phyloP scores from a whole-genome alignment of 1,140 invertebrate genomes.

The Phenacoccus solenopsis region DNA sequence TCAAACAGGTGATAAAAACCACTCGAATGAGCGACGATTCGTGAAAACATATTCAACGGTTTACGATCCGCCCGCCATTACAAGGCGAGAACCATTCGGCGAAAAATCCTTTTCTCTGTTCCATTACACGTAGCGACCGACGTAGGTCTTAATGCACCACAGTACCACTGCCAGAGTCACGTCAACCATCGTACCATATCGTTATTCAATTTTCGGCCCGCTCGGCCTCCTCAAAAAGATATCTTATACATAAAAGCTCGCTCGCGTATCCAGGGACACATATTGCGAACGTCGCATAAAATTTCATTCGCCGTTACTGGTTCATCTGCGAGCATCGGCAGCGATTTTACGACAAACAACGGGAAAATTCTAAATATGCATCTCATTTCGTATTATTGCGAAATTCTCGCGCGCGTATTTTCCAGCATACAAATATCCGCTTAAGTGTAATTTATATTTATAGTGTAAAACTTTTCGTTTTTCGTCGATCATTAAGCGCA shows the following conservation, averaged over 20 bases:
- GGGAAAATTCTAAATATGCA: background rate
- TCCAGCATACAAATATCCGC: background rate
- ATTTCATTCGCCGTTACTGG: too few relatives aligned
- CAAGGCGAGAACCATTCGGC: background rate
- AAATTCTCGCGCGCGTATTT: background rate
- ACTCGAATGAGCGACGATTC: background rate
- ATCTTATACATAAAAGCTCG: too few relatives aligned
- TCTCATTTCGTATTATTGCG: background rate
- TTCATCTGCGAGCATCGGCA: too few relatives aligned
- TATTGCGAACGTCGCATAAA: background rate
- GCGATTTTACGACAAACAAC: background rate
- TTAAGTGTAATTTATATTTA: slow-evolving; percentile 4
- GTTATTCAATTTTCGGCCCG: too few relatives aligned
- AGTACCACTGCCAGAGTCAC: background rate
- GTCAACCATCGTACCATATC: background rate
- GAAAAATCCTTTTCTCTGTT: background rate
- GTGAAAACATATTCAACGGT: background rate
- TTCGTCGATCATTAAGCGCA: too few relatives aligned
- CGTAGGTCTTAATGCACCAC: background rate
- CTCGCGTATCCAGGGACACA: too few relatives aligned
- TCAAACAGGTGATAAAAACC: background rate
- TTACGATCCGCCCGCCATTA: background rate
- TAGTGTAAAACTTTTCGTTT: too few relatives aligned
- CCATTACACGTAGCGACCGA: background rate
- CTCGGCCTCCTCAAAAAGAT: too few relatives aligned